A percentile compares a stretch with the other conserved stretches of the same genome.
phyloP scores from a whole-genome alignment of 64 coral and sea anemone genomes.

The Stichodactyla mertensii region DNA sequence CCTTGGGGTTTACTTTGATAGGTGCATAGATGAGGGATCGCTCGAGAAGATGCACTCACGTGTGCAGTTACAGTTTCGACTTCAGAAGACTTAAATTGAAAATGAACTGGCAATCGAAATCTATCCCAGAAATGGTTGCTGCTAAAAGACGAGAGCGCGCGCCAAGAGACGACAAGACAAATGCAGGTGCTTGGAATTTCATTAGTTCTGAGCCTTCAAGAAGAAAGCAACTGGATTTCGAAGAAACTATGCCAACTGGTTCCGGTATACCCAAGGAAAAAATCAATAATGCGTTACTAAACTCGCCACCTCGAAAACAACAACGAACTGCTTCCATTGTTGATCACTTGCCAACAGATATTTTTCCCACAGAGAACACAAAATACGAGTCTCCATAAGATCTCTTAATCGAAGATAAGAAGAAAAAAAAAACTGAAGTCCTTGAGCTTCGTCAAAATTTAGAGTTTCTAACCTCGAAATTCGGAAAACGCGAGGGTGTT shows the following conservation, averaged over 20 bases:
- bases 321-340: not conserved
- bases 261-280: not conserved
- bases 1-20: no score
- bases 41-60: constrained; percentile 20
- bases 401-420: constrained; percentile 1
- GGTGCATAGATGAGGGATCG: constrained; percentile 3
- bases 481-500: not conserved
- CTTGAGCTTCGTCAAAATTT: not conserved
- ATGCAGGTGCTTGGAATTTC: no score
- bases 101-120: constrained; percentile 27
- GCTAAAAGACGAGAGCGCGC: not conserved
- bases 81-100: constrained; percentile 31
- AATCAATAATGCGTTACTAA: not conserved
- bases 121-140: constrained; percentile 21
- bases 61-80: constrained; percentile 35
- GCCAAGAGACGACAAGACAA: no score
- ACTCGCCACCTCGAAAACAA: constrained; percentile 11
- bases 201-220: not conserved
- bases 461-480: not conserved
- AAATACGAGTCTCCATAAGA: not conserved
- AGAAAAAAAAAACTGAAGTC: constrained; percentile 1
- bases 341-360: not conserved
- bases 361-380: not conserved
- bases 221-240: not conserved
- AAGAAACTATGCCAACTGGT: not conserved